Base-by-base conservation (phyloP, 2,888 invertebrate species). In the Parnassius glacialis region DNA sequence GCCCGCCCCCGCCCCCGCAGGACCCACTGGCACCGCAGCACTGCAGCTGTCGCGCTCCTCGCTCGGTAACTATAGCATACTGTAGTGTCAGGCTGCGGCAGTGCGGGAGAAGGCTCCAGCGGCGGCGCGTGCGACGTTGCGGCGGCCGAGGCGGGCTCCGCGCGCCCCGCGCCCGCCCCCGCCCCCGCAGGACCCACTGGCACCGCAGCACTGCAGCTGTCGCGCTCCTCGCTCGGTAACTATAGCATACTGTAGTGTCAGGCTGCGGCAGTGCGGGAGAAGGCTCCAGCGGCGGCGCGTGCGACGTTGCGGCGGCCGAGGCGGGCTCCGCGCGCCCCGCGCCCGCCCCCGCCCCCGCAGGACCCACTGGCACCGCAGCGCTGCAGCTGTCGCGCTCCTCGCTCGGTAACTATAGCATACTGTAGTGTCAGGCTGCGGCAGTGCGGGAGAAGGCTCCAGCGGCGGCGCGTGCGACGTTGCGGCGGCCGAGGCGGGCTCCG, bases 31-130 rank as follows among this genome's bases (percentile, higher is more conserved):
- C 73, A 68, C 74, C 74, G 47, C 57, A 75, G 75, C 10, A 80
- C 41, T 86, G 91, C 58, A 64, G 72, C 74, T 84, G 53, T 92
- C 92, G 0, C 81, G 93, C 0, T 83, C 89, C 0, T 94, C 95
- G 3, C 86, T 95, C 20, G 95, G 95, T 83, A 83, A 62, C n/a
- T 57, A 48, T 20, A 2, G 3, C n/a, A 3, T n/a, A 45, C 45
- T 45, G 16, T 16, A 16, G 43, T 55, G 16, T 9, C 70, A 97
- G 97, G 67, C 94, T 98, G 73, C 93, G 97, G 7, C 95, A 95
- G 62, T 94, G 97, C 34, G 90, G 83, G 97, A 97, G 84, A 98
- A 98, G n/a, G 98, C 84, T 97, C 97, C 1, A 97, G 97, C 67
- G 97, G 98, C 12, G 96, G 45, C n/a, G 5, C 11, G 45, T 70